phyloP scores from a whole-genome alignment of 2,113 vertebrate species.

The Arenaria interpres region DNA sequence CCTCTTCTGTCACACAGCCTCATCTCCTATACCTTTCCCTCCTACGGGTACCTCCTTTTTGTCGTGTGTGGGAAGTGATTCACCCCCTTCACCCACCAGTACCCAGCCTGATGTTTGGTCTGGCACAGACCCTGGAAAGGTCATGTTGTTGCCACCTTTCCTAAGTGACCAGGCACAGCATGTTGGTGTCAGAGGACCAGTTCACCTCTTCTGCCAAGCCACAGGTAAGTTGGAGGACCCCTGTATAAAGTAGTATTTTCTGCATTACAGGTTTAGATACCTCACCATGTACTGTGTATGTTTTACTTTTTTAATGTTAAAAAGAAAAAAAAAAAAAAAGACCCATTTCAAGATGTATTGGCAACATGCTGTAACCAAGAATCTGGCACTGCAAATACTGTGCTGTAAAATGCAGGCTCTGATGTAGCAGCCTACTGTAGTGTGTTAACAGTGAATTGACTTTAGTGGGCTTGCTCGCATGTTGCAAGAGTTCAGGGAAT shows the following conservation, averaged over 20 bases:
- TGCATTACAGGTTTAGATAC: not conserved
- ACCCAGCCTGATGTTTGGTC: constrained; percentile 77
- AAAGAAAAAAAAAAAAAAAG: not conserved
- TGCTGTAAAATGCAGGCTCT: not conserved
- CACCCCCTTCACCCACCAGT: constrained; percentile 78
- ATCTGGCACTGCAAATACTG: fast-evolving
- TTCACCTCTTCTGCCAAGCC: constrained; percentile 95
- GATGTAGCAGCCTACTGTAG: not conserved
- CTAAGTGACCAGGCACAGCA: constrained; percentile 92
- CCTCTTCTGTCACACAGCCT: constrained; percentile 79
- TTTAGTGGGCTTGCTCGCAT: not conserved
- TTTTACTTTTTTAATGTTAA: not conserved
- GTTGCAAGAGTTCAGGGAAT: not conserved
- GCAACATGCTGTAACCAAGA: not conserved
- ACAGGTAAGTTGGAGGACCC: constrained; percentile 84
- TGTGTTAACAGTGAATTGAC: not conserved
- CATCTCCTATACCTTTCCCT: constrained; percentile 82
- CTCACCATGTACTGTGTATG: not conserved
- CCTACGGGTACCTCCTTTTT: constrained; percentile 84
- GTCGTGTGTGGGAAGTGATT: constrained; percentile 82
- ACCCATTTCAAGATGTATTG: not conserved
- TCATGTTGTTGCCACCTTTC: constrained; percentile 89
- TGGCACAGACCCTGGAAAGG: constrained; percentile 69
- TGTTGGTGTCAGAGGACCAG: constrained; percentile 82
- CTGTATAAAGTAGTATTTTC: not conserved